Conservation (phyloP, 2,797 vertebrate genomes). For the Stomatorhinus walkeri region DNA sequence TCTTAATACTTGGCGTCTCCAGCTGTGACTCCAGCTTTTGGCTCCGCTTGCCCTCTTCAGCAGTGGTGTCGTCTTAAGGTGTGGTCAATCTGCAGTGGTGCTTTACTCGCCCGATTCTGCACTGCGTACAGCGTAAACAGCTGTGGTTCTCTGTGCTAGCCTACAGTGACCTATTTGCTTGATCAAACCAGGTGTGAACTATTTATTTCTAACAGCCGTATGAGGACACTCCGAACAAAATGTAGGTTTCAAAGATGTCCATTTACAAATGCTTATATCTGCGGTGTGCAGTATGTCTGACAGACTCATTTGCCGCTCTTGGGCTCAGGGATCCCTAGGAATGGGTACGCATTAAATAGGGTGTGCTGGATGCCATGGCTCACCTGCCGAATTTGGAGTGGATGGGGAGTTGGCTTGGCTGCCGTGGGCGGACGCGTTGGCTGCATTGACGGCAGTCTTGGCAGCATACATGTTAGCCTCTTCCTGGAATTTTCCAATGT, state of each 20-base stretch:
- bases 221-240: background rate
- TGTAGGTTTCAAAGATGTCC: background rate
- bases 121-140: background rate
- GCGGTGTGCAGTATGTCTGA: background rate
- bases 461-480: constrained; percentile 99
- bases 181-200: background rate
- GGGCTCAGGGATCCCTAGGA: background rate
- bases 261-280: background rate
- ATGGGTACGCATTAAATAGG: background rate
- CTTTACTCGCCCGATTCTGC: background rate
- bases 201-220: background rate
- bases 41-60: background rate
- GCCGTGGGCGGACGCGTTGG: constrained; percentile 95
- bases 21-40: background rate
- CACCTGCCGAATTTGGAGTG: constrained; percentile 99
- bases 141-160: background rate
- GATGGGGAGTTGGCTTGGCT: constrained; percentile 99
- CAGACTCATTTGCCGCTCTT: background rate
- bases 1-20: background rate
- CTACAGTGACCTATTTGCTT: background rate
- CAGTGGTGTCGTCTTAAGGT: background rate
- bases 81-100: background rate
- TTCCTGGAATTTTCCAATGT: constrained; percentile 99
- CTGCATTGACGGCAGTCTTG: constrained; percentile 94
- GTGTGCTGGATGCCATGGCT: constrained; percentile 39